These are phyloP conservation scores for Belgica antarctica DNA, from an alignment of 2,888 invertebrate genomes.

Conservation along the genomic window DNA sequence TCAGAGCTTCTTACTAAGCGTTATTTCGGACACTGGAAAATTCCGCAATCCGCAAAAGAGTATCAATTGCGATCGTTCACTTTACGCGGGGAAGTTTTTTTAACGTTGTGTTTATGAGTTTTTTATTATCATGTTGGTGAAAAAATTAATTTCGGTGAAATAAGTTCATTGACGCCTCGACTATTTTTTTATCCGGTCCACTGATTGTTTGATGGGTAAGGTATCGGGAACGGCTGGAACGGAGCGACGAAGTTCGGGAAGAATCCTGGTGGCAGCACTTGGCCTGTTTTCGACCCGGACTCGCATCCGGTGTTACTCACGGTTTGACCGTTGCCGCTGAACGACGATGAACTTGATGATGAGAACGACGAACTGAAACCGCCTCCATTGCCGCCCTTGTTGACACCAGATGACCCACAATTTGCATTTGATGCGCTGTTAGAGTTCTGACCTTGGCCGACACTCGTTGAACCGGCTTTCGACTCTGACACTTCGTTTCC, in stretches of 20 bases:
- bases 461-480: conserved; percentile 10
- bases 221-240: not conserved
- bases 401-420: not conserved
- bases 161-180: conserved; percentile 1
- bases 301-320: conserved; percentile 12
- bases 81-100: not conserved
- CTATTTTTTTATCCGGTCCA: not conserved
- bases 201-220: not conserved
- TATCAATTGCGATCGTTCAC: not conserved
- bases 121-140: conserved; percentile 2
- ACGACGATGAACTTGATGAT: conserved; percentile 37
- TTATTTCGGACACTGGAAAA: not conserved
- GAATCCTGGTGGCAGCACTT: not conserved
- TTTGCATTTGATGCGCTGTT: conserved; percentile 12
- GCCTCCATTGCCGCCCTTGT: not conserved
- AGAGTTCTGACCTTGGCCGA: not conserved
- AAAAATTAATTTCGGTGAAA: not conserved
- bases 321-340: not conserved
- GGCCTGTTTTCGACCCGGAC: not conserved
- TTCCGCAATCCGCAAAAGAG: no score
- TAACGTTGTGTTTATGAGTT: not conserved
- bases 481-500: conserved; percentile 13
- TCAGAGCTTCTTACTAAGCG: no score
- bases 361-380: conserved; percentile 10
- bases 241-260: not conserved